A percentile compares a stretch with the other conserved stretches of the same genome.
Conservation (phyloP, 1,140 invertebrate genomes). For the Cotesia chilonis region DNA sequence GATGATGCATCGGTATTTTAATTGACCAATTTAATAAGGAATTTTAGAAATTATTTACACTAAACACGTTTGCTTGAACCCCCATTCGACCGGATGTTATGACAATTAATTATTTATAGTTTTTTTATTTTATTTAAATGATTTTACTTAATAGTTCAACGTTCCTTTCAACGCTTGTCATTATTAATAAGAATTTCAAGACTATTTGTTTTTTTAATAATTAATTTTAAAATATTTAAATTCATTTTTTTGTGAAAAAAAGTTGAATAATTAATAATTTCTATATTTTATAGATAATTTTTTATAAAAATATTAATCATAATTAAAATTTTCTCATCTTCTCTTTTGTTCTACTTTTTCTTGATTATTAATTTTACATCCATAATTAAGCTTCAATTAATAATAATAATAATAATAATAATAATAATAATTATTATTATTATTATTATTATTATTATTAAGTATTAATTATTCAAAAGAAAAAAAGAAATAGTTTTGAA, state of each 20-base stretch:
- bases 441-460: not conserved
- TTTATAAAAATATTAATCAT: no score
- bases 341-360: no score
- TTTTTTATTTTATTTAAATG: not conserved
- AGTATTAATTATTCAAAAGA: not conserved
- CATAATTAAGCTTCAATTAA: not conserved
- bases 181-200: no score
- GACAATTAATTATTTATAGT: not conserved
- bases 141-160: not conserved
- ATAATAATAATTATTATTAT: not conserved
- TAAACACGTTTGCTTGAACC: not conserved
- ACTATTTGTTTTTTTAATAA: not conserved
- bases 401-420: not conserved
- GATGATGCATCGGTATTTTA: conserved; percentile 9
- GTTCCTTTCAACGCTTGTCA: no score
- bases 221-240: not conserved
- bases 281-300: no score
- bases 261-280: no score
- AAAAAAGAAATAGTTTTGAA: no score
- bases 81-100: not conserved
- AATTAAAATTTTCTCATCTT: no score
- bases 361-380: no score
- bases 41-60: conserved; percentile 27
- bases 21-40: conserved; percentile 23
- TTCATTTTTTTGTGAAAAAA: no score